Evolutionary conservation across 1,140 invertebrate genomes (phyloP), one percentile per base, ranked within the genome.

Genomic region (Coptotermes formosanus): DNA sequence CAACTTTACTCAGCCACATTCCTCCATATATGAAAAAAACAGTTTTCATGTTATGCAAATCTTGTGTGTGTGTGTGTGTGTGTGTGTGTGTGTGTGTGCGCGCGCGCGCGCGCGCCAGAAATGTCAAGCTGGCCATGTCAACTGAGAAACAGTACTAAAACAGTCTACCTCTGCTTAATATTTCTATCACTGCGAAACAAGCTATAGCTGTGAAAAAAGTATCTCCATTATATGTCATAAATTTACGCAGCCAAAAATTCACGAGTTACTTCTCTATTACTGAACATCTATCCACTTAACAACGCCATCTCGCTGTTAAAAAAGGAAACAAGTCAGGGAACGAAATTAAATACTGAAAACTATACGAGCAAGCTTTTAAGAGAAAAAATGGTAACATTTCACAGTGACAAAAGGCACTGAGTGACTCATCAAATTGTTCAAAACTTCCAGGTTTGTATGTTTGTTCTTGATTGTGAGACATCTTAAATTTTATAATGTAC

Each of bases 11-110:
- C 25, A 14, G 64, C n/a, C 6, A 25, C n/a, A 25, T 30, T n/a
- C 16, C 64, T 55, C 52, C 52, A 21, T 21, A 4, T 55, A 55
- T 19, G 19, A 19, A 64, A 19, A 75, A 75, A 75, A 30, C 25
- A 25, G 64, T 75, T 75, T 75, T 75, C 64, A 30, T 75, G 64
- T 75, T 75, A 75, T 75, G 64, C 25, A 75, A 75, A 75, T 75
- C 64, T n/a, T 75, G n/a, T 75, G 30, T 75, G 12, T 55, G 3
- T 12, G 0, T 48, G 3, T 75, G 30, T 11, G 38, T 38, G 38
- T 38, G 38, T 38, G 4, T 38, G 38, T 75, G 3, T 75, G n/a
- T 75, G 14, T 55, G 9, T 12, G 16, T 48, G 9, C 30, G n/a
- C 0, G 30, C 25, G n/a, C 3, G 64, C 25, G 64, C n/a, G n/a